A percentile compares a stretch with the other conserved stretches of the same genome.
phyloP scores from a whole-genome alignment of 2,113 vertebrate species.

The Halcyon malimbica region DNA sequence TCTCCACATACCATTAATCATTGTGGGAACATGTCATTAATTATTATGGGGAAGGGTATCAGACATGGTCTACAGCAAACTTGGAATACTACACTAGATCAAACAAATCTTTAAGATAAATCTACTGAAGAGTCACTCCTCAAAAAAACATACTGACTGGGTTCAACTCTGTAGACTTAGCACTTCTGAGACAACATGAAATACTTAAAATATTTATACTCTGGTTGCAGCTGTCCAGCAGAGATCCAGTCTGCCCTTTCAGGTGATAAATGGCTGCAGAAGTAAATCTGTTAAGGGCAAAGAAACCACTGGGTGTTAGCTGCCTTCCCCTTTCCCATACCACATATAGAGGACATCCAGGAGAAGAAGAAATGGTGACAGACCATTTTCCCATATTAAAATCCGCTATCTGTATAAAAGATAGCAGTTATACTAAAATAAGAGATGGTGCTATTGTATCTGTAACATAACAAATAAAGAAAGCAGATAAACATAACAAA shows the following conservation, averaged over 20 bases:
- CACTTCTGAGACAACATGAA: neutral
- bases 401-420: neutral
- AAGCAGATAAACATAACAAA: neutral
- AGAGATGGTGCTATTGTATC: neutral
- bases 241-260: neutral
- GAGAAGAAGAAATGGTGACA: neutral
- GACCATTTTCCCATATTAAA: neutral
- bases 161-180: neutral
- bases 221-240: neutral
- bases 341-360: neutral
- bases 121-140: accelerated
- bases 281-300: neutral
- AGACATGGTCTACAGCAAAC: neutral
- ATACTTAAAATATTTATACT: neutral
- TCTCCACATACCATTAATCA: neutral
- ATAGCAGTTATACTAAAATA: neutral
- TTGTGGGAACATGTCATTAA: neutral
- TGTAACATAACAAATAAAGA: neutral
- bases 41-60: neutral
- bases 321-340: neutral
- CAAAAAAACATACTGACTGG: neutral
- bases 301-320: neutral
- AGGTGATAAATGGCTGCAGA: neutral
- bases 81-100: neutral
- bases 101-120: neutral